phyloP scores from a whole-genome alignment of 2,888 invertebrate species.

The Hypomecis punctinalis region DNA sequence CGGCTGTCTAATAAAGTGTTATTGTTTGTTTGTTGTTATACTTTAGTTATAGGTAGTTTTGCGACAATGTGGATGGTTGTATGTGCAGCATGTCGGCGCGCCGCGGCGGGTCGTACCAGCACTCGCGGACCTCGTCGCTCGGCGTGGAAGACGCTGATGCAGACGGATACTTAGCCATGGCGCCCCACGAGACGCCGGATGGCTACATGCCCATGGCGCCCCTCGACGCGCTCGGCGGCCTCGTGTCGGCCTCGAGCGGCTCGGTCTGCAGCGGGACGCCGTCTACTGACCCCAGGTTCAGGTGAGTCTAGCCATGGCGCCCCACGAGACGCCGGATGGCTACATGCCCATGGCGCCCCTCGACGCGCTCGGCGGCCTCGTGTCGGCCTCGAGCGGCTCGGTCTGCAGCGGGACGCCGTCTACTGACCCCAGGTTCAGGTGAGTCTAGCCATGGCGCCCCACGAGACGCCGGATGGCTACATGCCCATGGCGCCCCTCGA shows the following conservation, averaged over 20 bases:
- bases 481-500: conserved; percentile 87
- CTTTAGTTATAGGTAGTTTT: too few species aligned
- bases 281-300: conserved; percentile 87
- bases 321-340: conserved; percentile 65
- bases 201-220: conserved; percentile 89
- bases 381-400: conserved; percentile 88
- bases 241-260: conserved; percentile 87
- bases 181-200: conserved; percentile 54
- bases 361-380: conserved; percentile 56
- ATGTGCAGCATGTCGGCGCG: conserved; percentile 54
- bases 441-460: conserved; percentile 61
- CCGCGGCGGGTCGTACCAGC: conserved; percentile 72
- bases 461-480: conserved; percentile 79
- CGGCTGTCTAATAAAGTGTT: too few species aligned
- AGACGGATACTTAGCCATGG: conserved; percentile 72
- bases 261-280: conserved; percentile 92
- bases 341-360: conserved; percentile 89
- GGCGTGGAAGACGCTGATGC: conserved; percentile 52
- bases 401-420: conserved; percentile 93
- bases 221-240: conserved; percentile 56
- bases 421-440: conserved; percentile 85
- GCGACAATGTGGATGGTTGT: neutral
- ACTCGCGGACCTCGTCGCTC: conserved; percentile 87
- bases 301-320: conserved; percentile 69
- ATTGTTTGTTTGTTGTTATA: too few species aligned